Conservation (phyloP, 37 sponge, comb jelly and placozoan species). For the Cliona cf. orientalis region DNA sequence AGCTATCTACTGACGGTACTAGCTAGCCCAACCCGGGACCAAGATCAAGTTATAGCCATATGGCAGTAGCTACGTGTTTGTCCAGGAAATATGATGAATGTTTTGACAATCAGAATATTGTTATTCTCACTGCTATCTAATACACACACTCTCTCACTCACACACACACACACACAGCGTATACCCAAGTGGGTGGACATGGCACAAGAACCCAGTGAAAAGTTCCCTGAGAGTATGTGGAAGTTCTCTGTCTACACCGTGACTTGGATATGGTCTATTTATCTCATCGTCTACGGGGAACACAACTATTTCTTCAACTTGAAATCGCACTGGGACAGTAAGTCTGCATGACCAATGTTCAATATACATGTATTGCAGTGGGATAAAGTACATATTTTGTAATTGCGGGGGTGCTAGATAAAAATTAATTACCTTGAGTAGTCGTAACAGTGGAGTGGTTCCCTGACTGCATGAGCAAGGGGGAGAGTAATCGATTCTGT, state of each 20-base stretch:
- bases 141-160: background rate
- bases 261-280: conserved; percentile 50
- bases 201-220: conserved; percentile 33
- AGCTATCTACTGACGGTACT: too few species aligned
- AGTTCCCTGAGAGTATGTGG: conserved; percentile 80
- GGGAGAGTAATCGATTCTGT: too few species aligned
- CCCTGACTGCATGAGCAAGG: too few species aligned
- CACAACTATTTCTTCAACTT: conserved; percentile 57
- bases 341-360: background rate
- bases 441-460: too few species aligned
- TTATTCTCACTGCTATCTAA: background rate
- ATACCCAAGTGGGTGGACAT: conserved; percentile 64
- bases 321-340: conserved; percentile 62
- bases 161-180: conserved; percentile 41
- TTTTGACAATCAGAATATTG: background rate
- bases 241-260: conserved; percentile 35
- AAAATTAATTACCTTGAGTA: too few species aligned
- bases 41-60: too few species aligned
- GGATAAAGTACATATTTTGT: background rate
- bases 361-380: background rate
- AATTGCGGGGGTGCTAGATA: background rate
- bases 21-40: too few species aligned
- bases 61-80: too few species aligned
- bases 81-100: too few species aligned
- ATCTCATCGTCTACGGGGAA: conserved; percentile 1